These are phyloP conservation scores for Leiothrix lutea DNA, from an alignment of 2,113 vertebrate species.

Conservation along the genomic window DNA sequence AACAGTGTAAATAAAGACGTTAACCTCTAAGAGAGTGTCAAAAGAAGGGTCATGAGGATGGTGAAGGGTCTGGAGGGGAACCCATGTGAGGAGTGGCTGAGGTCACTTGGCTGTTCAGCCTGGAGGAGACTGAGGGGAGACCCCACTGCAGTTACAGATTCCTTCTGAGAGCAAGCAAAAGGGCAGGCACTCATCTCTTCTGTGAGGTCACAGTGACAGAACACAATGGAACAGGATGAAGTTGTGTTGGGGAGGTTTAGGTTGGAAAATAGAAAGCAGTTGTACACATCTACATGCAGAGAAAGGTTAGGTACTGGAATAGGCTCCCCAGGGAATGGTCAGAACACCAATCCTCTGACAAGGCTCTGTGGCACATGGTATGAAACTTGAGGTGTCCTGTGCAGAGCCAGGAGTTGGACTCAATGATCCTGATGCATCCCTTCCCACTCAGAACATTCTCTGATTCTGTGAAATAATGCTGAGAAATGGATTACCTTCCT, in stretches of 20 bases:
- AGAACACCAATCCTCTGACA: background rate
- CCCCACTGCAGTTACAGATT: fast-evolving
- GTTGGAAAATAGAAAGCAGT: background rate
- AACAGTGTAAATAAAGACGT: fast-evolving
- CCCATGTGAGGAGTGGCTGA: background rate
- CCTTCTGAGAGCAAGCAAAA: fast-evolving
- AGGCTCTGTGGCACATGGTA: background rate
- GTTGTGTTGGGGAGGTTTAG: background rate
- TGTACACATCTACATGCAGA: background rate
- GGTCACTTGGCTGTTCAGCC: background rate
- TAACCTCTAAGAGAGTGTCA: fast-evolving
- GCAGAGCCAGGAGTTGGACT: background rate
- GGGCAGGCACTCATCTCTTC: background rate
- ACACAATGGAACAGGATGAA: fast-evolving
- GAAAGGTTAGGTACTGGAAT: background rate
- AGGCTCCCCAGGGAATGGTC: background rate
- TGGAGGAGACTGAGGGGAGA: background rate
- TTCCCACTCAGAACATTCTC: background rate
- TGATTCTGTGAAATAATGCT: background rate
- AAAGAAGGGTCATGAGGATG: fast-evolving
- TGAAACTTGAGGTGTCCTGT: background rate
- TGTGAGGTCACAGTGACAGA: background rate
- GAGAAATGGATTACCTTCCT: background rate
- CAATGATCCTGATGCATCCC: fast-evolving
- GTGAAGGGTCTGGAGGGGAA: background rate